phyloP scores from a whole-genome alignment of 2,797 vertebrate species.

The Labeo calbasu region DNA sequence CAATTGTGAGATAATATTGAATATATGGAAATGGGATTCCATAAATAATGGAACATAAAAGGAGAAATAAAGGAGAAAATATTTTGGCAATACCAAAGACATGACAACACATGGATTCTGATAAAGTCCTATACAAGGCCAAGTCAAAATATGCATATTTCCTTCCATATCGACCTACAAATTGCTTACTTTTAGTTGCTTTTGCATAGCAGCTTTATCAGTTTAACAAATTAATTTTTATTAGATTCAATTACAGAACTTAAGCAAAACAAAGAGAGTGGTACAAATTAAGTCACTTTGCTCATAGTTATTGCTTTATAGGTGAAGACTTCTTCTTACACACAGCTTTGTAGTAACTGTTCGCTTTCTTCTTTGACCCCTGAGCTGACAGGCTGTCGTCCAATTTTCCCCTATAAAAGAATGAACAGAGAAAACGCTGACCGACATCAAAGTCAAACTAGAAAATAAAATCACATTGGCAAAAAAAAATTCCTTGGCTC shows the following conservation, averaged over 20 bases:
- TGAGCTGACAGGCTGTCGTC: constrained; percentile 69
- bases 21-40: neutral
- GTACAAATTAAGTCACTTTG: constrained; percentile 21
- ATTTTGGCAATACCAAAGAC: neutral
- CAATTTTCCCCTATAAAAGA: constrained; percentile 67
- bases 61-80: too few species aligned
- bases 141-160: neutral
- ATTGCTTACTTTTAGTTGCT: neutral
- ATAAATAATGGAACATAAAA: neutral
- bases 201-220: neutral
- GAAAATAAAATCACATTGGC: constrained; percentile 69
- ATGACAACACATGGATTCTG: neutral
- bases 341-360: constrained; percentile 54
- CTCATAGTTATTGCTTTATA: constrained; percentile 36
- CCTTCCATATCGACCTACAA: neutral
- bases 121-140: neutral
- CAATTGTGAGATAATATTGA: neutral
- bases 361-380: constrained; percentile 64
- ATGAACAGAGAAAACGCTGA: constrained; percentile 67
- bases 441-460: constrained; percentile 71
- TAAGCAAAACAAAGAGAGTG: constrained; percentile 30
- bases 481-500: constrained; percentile 71
- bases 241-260: neutral
- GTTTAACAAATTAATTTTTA: too few species aligned
- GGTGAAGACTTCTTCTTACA: constrained; percentile 51